Conservation (phyloP, 1,140 invertebrate species). For the Brachionus rotundiformis region DNA sequence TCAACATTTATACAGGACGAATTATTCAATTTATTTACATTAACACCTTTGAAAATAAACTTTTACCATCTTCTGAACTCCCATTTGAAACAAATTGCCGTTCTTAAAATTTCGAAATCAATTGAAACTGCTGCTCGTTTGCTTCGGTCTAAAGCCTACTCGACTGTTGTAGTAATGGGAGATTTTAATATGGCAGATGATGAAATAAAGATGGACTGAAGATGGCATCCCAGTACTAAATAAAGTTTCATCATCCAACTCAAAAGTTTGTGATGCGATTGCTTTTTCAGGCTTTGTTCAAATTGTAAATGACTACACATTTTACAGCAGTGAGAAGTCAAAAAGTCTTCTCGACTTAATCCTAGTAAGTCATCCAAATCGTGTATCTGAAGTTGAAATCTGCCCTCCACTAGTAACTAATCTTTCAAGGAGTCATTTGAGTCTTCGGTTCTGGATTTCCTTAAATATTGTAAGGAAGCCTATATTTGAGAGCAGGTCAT, state of each 20-base stretch:
- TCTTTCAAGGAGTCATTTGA: neutral
- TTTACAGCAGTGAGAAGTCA: neutral
- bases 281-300: neutral
- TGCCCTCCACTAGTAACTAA: no score
- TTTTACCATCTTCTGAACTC: no score
- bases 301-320: constrained; percentile 1
- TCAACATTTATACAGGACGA: no score
- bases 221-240: neutral
- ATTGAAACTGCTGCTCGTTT: neutral
- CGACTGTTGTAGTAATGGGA: no score
- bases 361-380: neutral
- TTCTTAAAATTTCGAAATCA: neutral
- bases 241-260: neutral
- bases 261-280: neutral
- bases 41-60: no score
- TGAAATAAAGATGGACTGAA: neutral
- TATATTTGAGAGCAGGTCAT: neutral
- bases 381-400: neutral
- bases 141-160: neutral
- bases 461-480: neutral
- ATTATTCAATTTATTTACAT: no score
- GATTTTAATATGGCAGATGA: no score
- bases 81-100: no score
- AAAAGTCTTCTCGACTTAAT: neutral
- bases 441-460: neutral